These are phyloP conservation scores for Drosophila eohydei DNA, from an alignment of 2,888 invertebrate genomes.

Conservation along the genomic window DNA sequence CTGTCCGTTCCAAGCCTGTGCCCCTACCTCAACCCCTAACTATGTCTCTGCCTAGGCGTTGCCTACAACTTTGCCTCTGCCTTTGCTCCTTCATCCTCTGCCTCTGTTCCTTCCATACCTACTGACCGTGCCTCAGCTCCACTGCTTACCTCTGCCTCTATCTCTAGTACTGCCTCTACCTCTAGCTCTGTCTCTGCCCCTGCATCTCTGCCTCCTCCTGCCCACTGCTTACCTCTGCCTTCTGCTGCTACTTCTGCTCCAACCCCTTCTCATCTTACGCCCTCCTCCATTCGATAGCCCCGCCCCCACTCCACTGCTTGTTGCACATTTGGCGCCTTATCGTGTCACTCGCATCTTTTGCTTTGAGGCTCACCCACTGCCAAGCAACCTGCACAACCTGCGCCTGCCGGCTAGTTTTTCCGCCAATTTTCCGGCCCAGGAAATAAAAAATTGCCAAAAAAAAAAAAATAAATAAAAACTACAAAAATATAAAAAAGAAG, in stretches of 20 bases:
- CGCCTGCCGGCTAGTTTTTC: conserved; percentile 44
- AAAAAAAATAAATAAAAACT: not conserved
- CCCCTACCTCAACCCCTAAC: not conserved
- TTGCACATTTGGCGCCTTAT: conserved; percentile 76
- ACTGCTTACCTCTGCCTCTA: not conserved
- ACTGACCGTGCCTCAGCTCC: no score
- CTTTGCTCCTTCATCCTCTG: not conserved
- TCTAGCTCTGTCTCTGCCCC: not conserved
- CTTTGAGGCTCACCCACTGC: conserved; percentile 49
- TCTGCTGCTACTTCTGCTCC: not conserved
- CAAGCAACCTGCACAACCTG: conserved; percentile 30
- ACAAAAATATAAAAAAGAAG: not conserved
- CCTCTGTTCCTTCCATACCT: no score
- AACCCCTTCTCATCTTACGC: not conserved
- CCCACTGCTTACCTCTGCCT: not conserved
- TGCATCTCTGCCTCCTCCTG: not conserved
- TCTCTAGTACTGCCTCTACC: not conserved
- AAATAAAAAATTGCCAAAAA: conserved; percentile 76
- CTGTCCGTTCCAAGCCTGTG: not conserved
- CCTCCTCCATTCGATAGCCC: not conserved
- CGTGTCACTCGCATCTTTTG: conserved; percentile 61
- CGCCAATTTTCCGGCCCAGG: conserved; percentile 60
- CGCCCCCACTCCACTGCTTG: conserved; percentile 15
- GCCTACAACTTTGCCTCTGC: not conserved
- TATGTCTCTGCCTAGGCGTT: not conserved